phyloP scores from a whole-genome alignment of 2,113 vertebrate species.

The Sprattus sprattus region DNA sequence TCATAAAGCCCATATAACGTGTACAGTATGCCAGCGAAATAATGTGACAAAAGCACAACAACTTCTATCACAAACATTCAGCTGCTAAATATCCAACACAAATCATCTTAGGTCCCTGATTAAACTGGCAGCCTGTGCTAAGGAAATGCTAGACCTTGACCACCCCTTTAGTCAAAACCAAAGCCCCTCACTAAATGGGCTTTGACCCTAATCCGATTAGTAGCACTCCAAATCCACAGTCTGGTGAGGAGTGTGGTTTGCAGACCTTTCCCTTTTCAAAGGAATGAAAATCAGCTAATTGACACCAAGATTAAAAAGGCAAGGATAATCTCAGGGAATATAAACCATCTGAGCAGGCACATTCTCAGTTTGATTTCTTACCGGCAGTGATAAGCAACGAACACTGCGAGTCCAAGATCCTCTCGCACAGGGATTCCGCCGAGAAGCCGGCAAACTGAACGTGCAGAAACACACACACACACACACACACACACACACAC shows the following conservation, averaged over 20 bases:
- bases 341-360: constrained; percentile 44
- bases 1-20: neutral
- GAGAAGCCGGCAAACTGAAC: constrained; percentile 96
- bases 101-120: neutral
- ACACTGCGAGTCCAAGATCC: constrained; percentile 87
- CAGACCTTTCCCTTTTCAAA: neutral
- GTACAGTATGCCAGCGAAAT: neutral
- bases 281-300: constrained; percentile 19
- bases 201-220: constrained; percentile 26
- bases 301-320: constrained; percentile 37
- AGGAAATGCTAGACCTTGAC: neutral
- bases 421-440: constrained; percentile 87
- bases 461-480: neutral
- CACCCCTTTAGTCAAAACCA: neutral
- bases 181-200: constrained; percentile 16
- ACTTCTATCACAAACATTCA: neutral
- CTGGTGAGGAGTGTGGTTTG: neutral
- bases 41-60: neutral
- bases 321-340: constrained; percentile 28
- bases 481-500: constrained; percentile 1
- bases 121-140: neutral
- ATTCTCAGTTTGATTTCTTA: constrained; percentile 57
- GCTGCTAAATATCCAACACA: neutral
- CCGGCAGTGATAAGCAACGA: constrained; percentile 90
- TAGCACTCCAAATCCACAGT: constrained; percentile 1